phyloP scores from a whole-genome alignment of 1,140 invertebrate genomes.

The Hirudo medicinalis region DNA sequence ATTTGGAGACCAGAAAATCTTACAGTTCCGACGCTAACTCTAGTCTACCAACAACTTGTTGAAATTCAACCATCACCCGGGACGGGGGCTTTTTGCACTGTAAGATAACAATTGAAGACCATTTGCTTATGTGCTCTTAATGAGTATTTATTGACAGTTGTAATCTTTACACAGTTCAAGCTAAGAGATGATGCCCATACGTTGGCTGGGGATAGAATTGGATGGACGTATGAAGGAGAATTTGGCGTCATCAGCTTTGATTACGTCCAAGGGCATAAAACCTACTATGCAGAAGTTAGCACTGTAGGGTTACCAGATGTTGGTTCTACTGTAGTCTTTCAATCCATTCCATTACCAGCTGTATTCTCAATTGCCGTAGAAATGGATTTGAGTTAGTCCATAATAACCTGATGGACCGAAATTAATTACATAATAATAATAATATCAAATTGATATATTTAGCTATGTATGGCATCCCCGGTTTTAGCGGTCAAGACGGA shows the following conservation, averaged over 20 bases:
- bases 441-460: neutral
- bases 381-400: slow-evolving; percentile 20
- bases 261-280: slow-evolving; percentile 18
- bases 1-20: slow-evolving; percentile 1
- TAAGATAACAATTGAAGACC: slow-evolving; percentile 5
- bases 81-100: slow-evolving; percentile 2
- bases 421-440: neutral
- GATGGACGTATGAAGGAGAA: slow-evolving; percentile 13
- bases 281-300: slow-evolving; percentile 16
- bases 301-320: slow-evolving; percentile 2
- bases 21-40: neutral
- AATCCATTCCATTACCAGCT: slow-evolving; percentile 16
- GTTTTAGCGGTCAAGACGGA: slow-evolving; percentile 15
- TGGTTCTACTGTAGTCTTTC: neutral
- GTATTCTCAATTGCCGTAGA: slow-evolving; percentile 19
- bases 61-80: neutral
- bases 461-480: slow-evolving; percentile 15
- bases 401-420: neutral
- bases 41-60: slow-evolving; percentile 5
- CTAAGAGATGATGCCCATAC: neutral
- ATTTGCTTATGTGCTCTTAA: no score
- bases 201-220: slow-evolving; percentile 17
- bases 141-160: neutral
- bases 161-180: slow-evolving; percentile 1
- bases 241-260: slow-evolving; percentile 20